These are phyloP conservation scores for Tenualosa thibaudeaui DNA, from an alignment of 2,797 vertebrate genomes.

Conservation along the genomic window DNA sequence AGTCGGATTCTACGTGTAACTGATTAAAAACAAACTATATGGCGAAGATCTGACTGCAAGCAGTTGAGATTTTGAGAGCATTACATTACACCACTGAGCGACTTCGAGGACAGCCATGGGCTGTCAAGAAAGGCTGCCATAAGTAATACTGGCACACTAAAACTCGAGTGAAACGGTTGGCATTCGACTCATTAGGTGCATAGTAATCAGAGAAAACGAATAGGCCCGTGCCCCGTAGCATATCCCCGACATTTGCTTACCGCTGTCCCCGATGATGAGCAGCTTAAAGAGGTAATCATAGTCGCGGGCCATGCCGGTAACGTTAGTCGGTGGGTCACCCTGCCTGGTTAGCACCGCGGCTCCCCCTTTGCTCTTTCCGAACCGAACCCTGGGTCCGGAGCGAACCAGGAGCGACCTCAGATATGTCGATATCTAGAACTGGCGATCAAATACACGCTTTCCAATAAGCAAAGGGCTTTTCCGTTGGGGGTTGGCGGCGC, in stretches of 20 bases:
- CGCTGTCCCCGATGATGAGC: slow-evolving; percentile 99
- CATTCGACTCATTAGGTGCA: neutral
- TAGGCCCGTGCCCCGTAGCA: slow-evolving; percentile 73
- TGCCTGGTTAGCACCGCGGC: slow-evolving; percentile 57
- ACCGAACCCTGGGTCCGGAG: slow-evolving; percentile 32
- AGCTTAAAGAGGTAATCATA: slow-evolving; percentile 99
- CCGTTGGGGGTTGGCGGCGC: slow-evolving; percentile 73
- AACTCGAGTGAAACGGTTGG: neutral
- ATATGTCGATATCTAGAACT: neutral
- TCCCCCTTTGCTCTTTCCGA: slow-evolving; percentile 61
- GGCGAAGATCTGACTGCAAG: neutral
- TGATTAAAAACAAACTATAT: neutral
- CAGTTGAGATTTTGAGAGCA: neutral
- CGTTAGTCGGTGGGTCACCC: slow-evolving; percentile 72
- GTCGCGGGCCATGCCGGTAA: slow-evolving; percentile 92
- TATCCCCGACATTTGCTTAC: slow-evolving; percentile 81
- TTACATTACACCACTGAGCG: neutral
- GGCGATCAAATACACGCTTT: slow-evolving; percentile 38
- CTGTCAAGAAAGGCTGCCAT: neutral
- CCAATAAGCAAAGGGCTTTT: slow-evolving; percentile 58
- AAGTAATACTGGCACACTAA: neutral
- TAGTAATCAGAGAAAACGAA: slow-evolving; percentile 35
- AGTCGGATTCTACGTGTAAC: neutral
- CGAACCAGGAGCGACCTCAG: neutral
- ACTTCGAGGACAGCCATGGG: neutral